Base-by-base conservation (phyloP, 2,797 vertebrate species). In the Crenichthys baileyi region DNA sequence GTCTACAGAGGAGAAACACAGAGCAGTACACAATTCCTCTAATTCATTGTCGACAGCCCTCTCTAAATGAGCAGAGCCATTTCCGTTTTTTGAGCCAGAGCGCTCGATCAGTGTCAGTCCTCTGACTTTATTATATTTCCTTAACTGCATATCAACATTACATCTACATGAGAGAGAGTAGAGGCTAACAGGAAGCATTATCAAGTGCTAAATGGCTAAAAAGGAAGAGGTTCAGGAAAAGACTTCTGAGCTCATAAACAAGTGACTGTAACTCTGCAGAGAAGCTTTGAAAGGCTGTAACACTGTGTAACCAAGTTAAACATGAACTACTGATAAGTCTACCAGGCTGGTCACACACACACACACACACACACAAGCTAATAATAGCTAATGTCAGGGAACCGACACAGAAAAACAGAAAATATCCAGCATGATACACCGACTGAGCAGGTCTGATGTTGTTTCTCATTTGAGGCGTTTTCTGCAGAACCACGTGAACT, bases 301-400 rank as follows among this genome's bases (percentile, higher is more conserved):
- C 76, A 77, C 83, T 77, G 78, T 84, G 81, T 79, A 85, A 88
- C 81, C 0, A 55, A 85, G 95, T 95, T 96, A 95, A 95, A 95
- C 91, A 94, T 96, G 89, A 95, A 95, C 93, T 76, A 89, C 73
- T 81, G 88, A 87, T 82, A 85, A 80, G 83, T 86, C 53, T 26
- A 77, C 22, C 73, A 65, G 75, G 83, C 79, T 60, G 85, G 76
- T 84, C 83, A 80, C 46, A 67, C 75, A 78, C 67, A 84, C 87
- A 79, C 36, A 60, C 76, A 79, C 36, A 63, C 77, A 80, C 36
- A 60, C 77, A 79, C 58, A 56, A 61, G 85, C 88, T 93, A 90
- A 93, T 91, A 93, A 94, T 90, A 95, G 87, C 87, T 78, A 56
- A 65, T 74, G 82, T 79, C 67, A 80, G 70, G 11, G 9, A 20